Evolutionary conservation across 2,113 vertebrate genomes (phyloP).

Genomic region (Hemibagrus wyckioides): DNA sequence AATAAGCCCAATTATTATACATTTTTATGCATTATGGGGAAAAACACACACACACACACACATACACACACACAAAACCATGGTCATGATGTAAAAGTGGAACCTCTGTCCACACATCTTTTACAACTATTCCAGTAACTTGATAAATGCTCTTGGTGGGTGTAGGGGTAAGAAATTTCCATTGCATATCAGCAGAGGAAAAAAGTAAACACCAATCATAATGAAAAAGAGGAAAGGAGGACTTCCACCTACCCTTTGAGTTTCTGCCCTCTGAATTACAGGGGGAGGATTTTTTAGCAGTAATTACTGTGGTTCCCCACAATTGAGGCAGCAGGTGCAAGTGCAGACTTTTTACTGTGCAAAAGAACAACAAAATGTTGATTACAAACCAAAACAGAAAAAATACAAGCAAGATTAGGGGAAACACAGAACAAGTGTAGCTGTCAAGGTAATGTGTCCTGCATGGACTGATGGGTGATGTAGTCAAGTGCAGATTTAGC

Average conservation of each 20-base stretch:
- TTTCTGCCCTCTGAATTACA: neutral
- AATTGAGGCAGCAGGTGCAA: neutral
- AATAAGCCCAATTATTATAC: neutral
- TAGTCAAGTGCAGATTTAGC: too few species aligned
- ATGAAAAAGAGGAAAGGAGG: constrained; percentile 41
- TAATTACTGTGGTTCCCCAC: neutral
- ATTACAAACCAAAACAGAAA: too few species aligned
- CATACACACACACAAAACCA: too few species aligned
- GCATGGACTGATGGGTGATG: too few species aligned
- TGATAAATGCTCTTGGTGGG: neutral
- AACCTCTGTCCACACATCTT: neutral
- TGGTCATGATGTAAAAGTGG: neutral
- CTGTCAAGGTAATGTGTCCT: too few species aligned
- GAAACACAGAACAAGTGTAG: too few species aligned
- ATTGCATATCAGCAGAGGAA: neutral
- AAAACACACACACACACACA: too few species aligned
- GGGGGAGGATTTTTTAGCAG: neutral
- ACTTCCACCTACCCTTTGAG: constrained; percentile 4
- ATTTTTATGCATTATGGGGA: neutral
- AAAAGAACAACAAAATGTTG: too few species aligned
- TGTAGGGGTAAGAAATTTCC: neutral
- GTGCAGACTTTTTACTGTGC: too few species aligned
- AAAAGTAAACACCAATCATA: neutral
- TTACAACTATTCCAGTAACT: neutral
- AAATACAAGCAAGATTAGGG: too few species aligned